Conservation (phyloP, 1,140 invertebrate species). For the Lucilia sericata region DNA sequence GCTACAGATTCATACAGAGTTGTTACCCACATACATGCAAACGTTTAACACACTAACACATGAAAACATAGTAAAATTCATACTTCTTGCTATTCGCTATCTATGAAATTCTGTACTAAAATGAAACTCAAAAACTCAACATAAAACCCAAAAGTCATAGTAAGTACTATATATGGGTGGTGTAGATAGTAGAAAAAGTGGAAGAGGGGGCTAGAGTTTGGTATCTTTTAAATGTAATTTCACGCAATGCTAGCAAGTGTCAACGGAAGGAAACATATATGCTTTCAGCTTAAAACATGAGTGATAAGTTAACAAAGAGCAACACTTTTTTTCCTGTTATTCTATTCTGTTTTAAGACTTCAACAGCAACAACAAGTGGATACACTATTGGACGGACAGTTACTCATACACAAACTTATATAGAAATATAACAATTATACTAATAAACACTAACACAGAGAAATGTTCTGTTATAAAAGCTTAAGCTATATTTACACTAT, state of each 20-base stretch:
- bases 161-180: not conserved
- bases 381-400: not conserved
- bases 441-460: not conserved
- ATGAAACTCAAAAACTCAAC: conserved; percentile 11
- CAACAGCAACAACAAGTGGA: conserved; percentile 13
- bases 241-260: conserved; percentile 42
- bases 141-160: conserved; percentile 18
- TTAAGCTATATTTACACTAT: too few relatives aligned
- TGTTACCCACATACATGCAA: not conserved
- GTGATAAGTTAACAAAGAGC: conserved; percentile 38
- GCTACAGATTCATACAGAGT: not conserved
- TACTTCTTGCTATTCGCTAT: not conserved
- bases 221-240: conserved; percentile 39
- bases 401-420: not conserved
- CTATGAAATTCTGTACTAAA: not conserved
- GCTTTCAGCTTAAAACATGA: conserved; percentile 41
- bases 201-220: not conserved
- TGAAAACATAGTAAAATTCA: not conserved
- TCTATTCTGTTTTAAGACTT: not conserved
- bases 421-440: not conserved
- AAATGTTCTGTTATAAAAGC: too few relatives aligned
- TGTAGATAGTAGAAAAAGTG: not conserved
- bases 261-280: conserved; percentile 40
- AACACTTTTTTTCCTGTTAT: conserved; percentile 24
- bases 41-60: not conserved